Evolutionary conservation across 1,140 invertebrate species (phyloP), one percentile per base, ranked within the genome.

Genomic region (Drosophila navojoa): DNA sequence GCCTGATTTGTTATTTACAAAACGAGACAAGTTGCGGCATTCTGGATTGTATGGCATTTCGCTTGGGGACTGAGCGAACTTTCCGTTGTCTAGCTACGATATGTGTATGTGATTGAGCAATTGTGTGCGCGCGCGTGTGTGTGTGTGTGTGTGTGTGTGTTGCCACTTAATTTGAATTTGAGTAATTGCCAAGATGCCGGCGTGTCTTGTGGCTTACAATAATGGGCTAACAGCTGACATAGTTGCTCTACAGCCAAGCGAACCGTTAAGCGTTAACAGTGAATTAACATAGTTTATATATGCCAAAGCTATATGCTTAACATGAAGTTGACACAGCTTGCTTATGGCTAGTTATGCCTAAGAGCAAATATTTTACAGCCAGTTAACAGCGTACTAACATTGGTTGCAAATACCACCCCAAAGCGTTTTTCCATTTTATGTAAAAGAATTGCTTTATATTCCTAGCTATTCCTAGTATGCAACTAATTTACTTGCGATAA

Each of bases 1-100:
- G 90, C 85, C 90, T 91, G 90, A 91, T 91, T 91, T 91, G 90
- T 90, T 91, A 90, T 91, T 91, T 90, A 91, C 90, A 90, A 91
- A 91, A 91, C 78, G 82, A 87, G 82, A 79, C 82, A 87, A 90
- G 73, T 80, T 79, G 74, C 73, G 84, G 84, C 84, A 81, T 89
- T 87, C 69, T 64, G 64, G 71, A 73, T 73, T 73, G 64, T 45
- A 50, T 55, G 71, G 82, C 66, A 86, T 78, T 86, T 81, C 10
- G 47, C 55, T 45, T 45, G 22, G 19, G 47, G 55, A 15, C 6
- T 38, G 42, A 53, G n/a, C 9, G 16, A 54, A 50, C 29, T 49
- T 47, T 38, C 19, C 15, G 53, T 15, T 70, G 61, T 70, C 59
- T 53, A 38, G 54, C 40, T 42, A 61, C 11, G 54, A 64, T 64